Evolutionary conservation across 2,888 invertebrate genomes (phyloP).

Genomic region (Synergus japonicus): DNA sequence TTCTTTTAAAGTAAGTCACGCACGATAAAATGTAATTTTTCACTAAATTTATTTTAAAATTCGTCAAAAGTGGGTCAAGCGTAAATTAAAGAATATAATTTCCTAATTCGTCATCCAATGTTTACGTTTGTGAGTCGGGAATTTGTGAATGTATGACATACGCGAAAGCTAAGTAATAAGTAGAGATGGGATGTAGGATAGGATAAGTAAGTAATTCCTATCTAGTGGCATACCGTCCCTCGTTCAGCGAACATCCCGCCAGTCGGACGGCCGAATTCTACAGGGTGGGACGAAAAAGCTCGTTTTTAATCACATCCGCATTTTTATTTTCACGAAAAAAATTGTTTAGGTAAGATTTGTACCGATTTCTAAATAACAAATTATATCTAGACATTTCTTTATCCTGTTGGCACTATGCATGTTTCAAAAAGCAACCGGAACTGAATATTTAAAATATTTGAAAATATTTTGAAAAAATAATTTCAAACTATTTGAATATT

Average conservation of each 20-base stretch:
- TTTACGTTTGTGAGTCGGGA: background rate
- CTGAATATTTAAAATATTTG: background rate
- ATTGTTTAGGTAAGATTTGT: background rate
- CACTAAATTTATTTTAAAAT: too few relatives aligned
- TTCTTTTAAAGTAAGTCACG: too few relatives aligned
- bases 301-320: background rate
- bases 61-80: background rate
- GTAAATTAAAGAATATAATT: background rate
- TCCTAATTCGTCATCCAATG: background rate
- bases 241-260: background rate
- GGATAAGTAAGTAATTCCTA: conserved; percentile 7
- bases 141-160: background rate
- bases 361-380: background rate
- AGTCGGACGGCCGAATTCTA: background rate
- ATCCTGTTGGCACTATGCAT: background rate
- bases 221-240: conserved; percentile 5
- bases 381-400: background rate
- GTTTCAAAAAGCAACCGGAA: background rate
- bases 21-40: too few relatives aligned
- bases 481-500: too few relatives aligned
- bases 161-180: background rate
- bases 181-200: conserved; percentile 12
- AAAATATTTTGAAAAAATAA: too few relatives aligned
- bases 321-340: background rate
- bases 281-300: conserved; percentile 1